Evolutionary conservation across 2,113 vertebrate species (phyloP), one percentile per base, ranked within the genome.

Genomic region (Alosa alosa): DNA sequence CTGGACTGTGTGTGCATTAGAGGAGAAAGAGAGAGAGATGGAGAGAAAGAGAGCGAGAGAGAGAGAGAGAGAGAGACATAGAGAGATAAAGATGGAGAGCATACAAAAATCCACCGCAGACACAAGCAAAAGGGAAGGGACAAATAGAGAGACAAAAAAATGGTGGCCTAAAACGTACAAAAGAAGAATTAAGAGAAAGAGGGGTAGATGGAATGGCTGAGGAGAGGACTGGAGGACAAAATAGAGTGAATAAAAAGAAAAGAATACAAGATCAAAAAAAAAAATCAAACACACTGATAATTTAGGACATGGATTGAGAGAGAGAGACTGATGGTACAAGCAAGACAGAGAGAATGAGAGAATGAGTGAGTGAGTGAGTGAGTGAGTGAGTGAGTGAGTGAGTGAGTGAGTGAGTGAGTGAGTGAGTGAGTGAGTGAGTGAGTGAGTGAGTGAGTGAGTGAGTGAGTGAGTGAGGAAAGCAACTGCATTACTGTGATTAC

Each of bases 1-100:
- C 84, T 93, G 93, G 92, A 94, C 92, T 93, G 93, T 94, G 91
- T 83, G 84, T 60, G 89, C 84, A 89, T 89, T 86, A 87, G 88
- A 92, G 86, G 87, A 89, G 84, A 89, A 85, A 17, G 82, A 86
- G 55, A 81, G 89, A 85, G 81, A 82, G 36, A 87, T 49, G 25
- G 49, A 25, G n/a, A 10, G 60, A 64, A 22, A 68, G 25, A 25
- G 20, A 68, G 60, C 25, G 60, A 68, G 4, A 8, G 20, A 68
- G 83, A 82, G 72, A n/a, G n/a, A n/a, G 84, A 75, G 85, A 82
- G 52, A 18, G 46, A 41, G 39, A 44, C 15, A 11, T 13, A 84
- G 17, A 86, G 50, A 86, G 50, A 81, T 17, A 78, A 25, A 82
- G 68, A 60, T 86, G 68, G 83, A 81, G 82, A 85, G 81, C 86